phyloP scores from a whole-genome alignment of 2,797 vertebrate species.

The Xiphophorus birchmanni region DNA sequence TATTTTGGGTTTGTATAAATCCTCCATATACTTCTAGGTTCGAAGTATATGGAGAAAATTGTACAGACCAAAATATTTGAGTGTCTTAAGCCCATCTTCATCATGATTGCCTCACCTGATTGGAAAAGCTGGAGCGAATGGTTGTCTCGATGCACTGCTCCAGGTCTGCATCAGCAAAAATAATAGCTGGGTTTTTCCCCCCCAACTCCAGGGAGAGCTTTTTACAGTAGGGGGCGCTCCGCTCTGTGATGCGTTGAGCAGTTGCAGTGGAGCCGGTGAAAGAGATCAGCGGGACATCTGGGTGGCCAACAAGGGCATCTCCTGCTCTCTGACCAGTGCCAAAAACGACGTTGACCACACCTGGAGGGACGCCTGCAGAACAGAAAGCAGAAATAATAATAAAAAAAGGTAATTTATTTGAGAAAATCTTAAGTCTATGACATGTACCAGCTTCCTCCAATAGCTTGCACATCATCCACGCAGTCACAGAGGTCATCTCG shows the following conservation, averaged over 20 bases:
- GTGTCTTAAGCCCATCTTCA: neutral
- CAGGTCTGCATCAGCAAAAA: conserved; percentile 93
- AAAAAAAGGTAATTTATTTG: neutral
- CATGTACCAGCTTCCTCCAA: conserved; percentile 88
- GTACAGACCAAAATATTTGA: neutral
- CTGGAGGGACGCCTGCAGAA: conserved; percentile 86
- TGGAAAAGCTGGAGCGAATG: conserved; percentile 92
- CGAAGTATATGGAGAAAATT: neutral
- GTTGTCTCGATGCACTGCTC: conserved; percentile 88
- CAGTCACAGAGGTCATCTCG: conserved; percentile 96
- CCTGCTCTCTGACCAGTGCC: conserved; percentile 86
- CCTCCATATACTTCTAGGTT: neutral
- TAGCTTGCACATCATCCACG: conserved; percentile 97
- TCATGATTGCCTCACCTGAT: conserved; percentile 75
- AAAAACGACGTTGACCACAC: conserved; percentile 93
- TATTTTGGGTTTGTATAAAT: neutral
- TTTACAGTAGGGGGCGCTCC: conserved; percentile 90
- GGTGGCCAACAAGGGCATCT: conserved; percentile 90
- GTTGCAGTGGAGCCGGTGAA: conserved; percentile 97
- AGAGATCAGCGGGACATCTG: conserved; percentile 89
- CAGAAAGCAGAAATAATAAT: neutral
- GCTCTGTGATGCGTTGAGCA: conserved; percentile 85
- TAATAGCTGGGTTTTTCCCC: conserved; percentile 93
- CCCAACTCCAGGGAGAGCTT: conserved; percentile 94
- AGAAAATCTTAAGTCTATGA: neutral